Evolutionary conservation across 2,888 invertebrate genomes (phyloP).

Genomic region (Linnaemya vulpina): DNA sequence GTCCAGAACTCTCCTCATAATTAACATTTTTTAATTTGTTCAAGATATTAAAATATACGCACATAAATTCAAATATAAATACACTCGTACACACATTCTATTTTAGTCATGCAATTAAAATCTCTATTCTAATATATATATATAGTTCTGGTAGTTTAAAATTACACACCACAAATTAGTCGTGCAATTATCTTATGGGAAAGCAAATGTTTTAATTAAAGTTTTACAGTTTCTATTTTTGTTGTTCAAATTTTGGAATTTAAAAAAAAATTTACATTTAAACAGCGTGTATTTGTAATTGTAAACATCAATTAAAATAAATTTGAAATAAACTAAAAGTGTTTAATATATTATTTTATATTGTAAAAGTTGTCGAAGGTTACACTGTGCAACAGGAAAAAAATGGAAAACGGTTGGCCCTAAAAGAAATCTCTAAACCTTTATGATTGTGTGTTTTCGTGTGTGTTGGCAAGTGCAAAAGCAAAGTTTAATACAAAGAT

Average conservation of each 20-base stretch:
- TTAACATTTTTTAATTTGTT: background rate
- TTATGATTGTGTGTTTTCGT: no score
- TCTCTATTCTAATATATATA: background rate
- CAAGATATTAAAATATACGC: background rate
- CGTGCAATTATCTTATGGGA: background rate
- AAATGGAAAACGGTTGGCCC: no score
- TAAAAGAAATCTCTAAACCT: no score
- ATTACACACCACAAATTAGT: background rate
- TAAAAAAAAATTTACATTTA: background rate
- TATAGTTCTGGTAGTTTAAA: background rate
- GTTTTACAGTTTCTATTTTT: background rate
- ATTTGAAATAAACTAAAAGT: background rate
- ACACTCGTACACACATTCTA: background rate
- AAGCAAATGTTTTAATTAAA: constrained; percentile 1
- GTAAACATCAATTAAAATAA: background rate
- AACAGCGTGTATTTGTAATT: background rate
- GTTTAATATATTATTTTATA: background rate
- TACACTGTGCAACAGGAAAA: no score
- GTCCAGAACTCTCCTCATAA: no score
- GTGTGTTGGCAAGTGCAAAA: no score
- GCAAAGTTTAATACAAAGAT: no score
- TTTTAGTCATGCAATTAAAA: background rate
- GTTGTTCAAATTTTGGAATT: background rate
- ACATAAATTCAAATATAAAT: background rate
- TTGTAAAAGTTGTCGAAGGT: no score